These are phyloP conservation scores for Sinopyrophorus schimmeli DNA, from an alignment of 2,888 invertebrate species.

Conservation along the genomic window DNA sequence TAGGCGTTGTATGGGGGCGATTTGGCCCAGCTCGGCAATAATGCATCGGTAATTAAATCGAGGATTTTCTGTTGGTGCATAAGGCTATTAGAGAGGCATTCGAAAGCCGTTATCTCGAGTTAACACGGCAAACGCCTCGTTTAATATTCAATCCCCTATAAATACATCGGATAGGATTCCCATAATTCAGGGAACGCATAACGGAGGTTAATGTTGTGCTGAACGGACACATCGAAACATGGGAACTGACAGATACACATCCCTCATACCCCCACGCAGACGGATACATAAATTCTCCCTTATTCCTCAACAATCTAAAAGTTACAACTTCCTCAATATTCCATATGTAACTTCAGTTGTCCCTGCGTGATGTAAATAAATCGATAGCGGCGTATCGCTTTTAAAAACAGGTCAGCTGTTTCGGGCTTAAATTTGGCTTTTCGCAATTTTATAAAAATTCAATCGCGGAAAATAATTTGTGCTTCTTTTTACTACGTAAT, in stretches of 20 bases:
- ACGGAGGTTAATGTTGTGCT: slow-evolving; percentile 39
- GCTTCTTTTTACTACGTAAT: too few species aligned
- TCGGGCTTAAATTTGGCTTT: too few species aligned
- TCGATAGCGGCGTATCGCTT: too few species aligned
- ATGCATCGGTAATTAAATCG: too few species aligned
- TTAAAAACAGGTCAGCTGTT: too few species aligned
- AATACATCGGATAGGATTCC: slow-evolving; percentile 35
- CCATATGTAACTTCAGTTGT: slow-evolving; percentile 3
- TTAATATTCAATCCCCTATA: slow-evolving; percentile 41
- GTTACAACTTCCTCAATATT: slow-evolving; percentile 12
- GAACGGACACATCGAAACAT: slow-evolving; percentile 41
- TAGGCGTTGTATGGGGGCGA: too few species aligned
- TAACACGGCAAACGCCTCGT: slow-evolving; percentile 35
- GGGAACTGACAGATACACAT: slow-evolving; percentile 43
- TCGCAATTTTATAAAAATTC: too few species aligned
- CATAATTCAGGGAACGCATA: slow-evolving; percentile 40
- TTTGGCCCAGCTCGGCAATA: too few species aligned
- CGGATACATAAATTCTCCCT: slow-evolving; percentile 37
- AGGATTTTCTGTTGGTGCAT: slow-evolving; percentile 32
- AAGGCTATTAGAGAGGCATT: slow-evolving; percentile 36
- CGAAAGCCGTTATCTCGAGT: slow-evolving; percentile 37
- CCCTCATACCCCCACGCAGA: slow-evolving; percentile 38
- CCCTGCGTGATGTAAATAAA: too few species aligned
- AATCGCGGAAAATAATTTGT: too few species aligned
- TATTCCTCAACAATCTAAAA: slow-evolving; percentile 8